Conservation (phyloP, 2,113 vertebrate species). For the Micromys minutus region DNA sequence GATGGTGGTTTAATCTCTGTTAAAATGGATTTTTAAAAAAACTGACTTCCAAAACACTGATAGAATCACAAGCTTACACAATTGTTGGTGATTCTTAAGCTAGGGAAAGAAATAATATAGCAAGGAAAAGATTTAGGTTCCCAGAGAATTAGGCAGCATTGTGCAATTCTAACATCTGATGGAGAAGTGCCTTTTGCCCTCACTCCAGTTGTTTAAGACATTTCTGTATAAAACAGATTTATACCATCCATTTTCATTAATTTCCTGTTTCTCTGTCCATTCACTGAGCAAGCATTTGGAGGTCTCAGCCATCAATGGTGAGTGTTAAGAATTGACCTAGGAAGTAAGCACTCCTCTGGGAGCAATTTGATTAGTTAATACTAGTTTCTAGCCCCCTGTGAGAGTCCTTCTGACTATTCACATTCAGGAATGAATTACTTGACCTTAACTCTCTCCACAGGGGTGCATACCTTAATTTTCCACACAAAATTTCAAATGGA, state of each 20-base stretch:
- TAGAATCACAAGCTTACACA: slow-evolving; percentile 26
- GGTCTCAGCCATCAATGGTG: slow-evolving; percentile 44
- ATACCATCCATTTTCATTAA: slow-evolving; percentile 70
- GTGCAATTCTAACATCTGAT: slow-evolving; percentile 45
- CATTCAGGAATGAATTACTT: slow-evolving; percentile 70
- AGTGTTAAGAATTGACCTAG: slow-evolving; percentile 64
- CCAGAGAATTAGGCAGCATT: slow-evolving; percentile 22
- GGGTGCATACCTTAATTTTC: slow-evolving; percentile 72
- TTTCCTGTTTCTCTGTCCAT: slow-evolving; percentile 75
- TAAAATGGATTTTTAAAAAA: background rate
- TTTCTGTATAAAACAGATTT: slow-evolving; percentile 72
- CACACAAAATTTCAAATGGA: slow-evolving; percentile 72
- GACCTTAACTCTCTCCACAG: slow-evolving; percentile 67
- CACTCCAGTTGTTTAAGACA: slow-evolving; percentile 64
- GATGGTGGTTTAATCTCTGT: background rate
- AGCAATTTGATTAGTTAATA: slow-evolving; percentile 70
- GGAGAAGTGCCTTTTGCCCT: slow-evolving; percentile 38
- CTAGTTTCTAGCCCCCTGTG: slow-evolving; percentile 48
- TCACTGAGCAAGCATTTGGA: slow-evolving; percentile 56
- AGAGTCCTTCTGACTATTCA: slow-evolving; percentile 68
- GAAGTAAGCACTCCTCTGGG: slow-evolving; percentile 66
- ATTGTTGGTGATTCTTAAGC: background rate
- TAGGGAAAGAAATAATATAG: background rate
- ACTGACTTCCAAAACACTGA: slow-evolving; percentile 27
- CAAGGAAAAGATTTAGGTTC: slow-evolving; percentile 16